Evolutionary conservation across 2,888 invertebrate species (phyloP).

Genomic region (Tolmerus cingulatus): DNA sequence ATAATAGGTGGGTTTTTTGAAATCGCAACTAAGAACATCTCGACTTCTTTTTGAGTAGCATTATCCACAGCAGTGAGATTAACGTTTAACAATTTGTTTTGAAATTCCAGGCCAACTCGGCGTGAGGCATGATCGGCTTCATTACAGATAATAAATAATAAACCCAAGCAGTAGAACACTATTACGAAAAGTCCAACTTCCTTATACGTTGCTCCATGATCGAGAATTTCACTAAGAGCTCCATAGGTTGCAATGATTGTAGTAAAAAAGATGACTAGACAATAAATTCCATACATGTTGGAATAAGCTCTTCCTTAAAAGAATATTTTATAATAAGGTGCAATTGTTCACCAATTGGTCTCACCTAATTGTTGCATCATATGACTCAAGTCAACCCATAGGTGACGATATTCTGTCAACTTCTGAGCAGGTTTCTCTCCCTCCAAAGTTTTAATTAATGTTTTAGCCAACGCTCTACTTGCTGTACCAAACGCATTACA

Average conservation of each 20-base stretch:
- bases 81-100: constrained; percentile 72
- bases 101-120: constrained; percentile 71
- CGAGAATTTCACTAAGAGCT: constrained; percentile 74
- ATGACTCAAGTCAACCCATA: constrained; percentile 77
- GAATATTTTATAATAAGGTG: not conserved
- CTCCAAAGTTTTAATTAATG: constrained; percentile 71
- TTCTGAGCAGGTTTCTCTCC: constrained; percentile 71
- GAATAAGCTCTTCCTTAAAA: constrained; percentile 72
- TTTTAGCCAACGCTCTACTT: constrained; percentile 70
- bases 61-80: constrained; percentile 72
- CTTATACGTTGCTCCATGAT: constrained; percentile 75
- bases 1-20: constrained; percentile 79
- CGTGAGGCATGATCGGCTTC: constrained; percentile 75
- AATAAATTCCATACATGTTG: constrained; percentile 80
- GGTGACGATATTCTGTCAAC: constrained; percentile 72
- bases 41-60: constrained; percentile 73
- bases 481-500: constrained; percentile 73
- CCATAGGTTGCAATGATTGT: constrained; percentile 78
- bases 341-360: not conserved
- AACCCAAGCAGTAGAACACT: constrained; percentile 74
- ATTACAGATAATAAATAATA: constrained; percentile 76
- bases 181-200: constrained; percentile 76
- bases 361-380: constrained; percentile 79
- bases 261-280: constrained; percentile 76
- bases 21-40: constrained; percentile 78